Evolutionary conservation across 2,113 vertebrate species (phyloP).

Genomic region (Gymnocephalus cernua): DNA sequence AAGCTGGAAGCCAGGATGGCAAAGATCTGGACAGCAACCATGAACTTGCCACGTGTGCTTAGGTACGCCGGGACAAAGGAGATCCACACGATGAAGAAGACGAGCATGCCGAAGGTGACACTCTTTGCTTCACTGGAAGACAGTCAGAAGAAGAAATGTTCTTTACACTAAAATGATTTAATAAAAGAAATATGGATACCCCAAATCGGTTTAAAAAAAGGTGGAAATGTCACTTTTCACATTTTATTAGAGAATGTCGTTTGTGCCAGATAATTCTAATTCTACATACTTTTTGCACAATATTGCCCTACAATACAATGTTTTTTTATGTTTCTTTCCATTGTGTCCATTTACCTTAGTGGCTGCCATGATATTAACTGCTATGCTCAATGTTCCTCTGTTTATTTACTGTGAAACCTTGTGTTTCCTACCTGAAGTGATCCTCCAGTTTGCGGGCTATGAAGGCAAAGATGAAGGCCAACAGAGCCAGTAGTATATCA

Average conservation of each 20-base stretch:
- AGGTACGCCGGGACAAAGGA: conserved; percentile 91
- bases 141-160: background rate
- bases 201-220: background rate
- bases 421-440: conserved; percentile 80
- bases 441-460: conserved; percentile 87
- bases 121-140: conserved; percentile 86
- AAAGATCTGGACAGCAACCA: conserved; percentile 92
- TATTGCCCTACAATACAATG: background rate
- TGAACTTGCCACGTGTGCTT: conserved; percentile 91
- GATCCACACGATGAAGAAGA: conserved; percentile 92
- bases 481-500: conserved; percentile 86
- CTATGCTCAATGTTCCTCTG: background rate
- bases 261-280: background rate
- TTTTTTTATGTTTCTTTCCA: background rate
- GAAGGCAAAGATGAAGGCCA: conserved; percentile 87
- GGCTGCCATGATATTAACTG: background rate
- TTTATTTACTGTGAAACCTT: background rate
- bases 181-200: background rate
- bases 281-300: too few species aligned
- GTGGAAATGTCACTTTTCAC: background rate
- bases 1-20: conserved; percentile 91
- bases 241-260: too few species aligned
- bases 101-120: conserved; percentile 89
- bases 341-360: background rate
- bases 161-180: background rate